Percentiles rank a stretch among this genome's conserved stretches.
Conservation (phyloP, 2,888 invertebrate species). For the Melanotus villosus region DNA sequence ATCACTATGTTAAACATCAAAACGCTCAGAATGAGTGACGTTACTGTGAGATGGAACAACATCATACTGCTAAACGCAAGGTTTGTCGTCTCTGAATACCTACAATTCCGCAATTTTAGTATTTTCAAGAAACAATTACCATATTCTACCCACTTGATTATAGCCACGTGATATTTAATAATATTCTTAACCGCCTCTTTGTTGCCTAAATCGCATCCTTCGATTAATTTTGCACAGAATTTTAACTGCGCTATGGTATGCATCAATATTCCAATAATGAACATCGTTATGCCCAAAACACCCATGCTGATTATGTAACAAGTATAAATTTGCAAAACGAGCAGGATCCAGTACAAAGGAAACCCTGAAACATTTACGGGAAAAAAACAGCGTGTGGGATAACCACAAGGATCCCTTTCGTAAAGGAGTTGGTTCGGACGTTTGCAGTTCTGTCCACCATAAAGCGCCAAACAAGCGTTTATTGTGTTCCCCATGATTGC, state of each 20-base stretch:
- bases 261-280: neutral
- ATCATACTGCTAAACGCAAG: constrained; percentile 53
- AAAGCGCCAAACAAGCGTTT: neutral
- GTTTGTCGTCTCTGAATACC: constrained; percentile 53
- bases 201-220: neutral
- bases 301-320: neutral
- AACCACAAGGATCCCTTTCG: constrained; percentile 4
- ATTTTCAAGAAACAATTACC: neutral
- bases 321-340: neutral
- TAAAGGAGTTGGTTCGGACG: neutral
- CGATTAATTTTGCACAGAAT: neutral
- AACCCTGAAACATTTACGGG: neutral
- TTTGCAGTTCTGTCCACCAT: neutral
- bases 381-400: neutral
- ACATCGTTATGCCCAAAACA: neutral
- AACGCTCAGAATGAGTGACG: constrained; percentile 55
- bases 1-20: constrained; percentile 54
- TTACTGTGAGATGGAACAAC: constrained; percentile 53
- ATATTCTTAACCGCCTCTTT: neutral
- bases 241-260: constrained; percentile 8
- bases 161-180: neutral
- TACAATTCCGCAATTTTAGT: constrained; percentile 24
- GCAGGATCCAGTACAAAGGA: constrained; percentile 6
- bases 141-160: neutral
- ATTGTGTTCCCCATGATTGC: neutral